Evolutionary conservation across 2,888 invertebrate species (phyloP), one percentile per base, ranked within the genome.

Genomic region (Pimpla rufipes): DNA sequence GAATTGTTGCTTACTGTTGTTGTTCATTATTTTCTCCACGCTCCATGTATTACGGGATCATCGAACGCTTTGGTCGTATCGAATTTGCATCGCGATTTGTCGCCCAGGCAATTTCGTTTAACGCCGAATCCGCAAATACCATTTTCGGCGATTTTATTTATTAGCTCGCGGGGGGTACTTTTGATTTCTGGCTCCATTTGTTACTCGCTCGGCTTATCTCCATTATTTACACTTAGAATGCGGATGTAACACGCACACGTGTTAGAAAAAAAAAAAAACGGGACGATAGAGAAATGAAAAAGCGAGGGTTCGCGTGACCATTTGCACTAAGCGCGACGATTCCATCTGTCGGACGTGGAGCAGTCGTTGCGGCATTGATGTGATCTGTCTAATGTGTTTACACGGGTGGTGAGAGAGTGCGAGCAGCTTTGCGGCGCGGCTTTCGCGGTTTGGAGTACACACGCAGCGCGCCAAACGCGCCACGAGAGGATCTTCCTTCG

Each of bases 371-470:
- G n/a, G 13, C 11, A 67, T 52, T 45, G 45, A 45, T 59, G 57
- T 21, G 21, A 35, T 52, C 21, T 8, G 21, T 21, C 21, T 21
- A 52, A 23, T 50, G 50, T 64, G 45, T 47, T 68, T 40, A 13
- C 45, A 62, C 55, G 64, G 57, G 70, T 11, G 64, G 29, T 5
- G 70, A 11, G 64, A 37, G 29, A 55, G 55, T 73, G 84, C 71
- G 29, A 42, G 42, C 59, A 5, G 83, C 73, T 79, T 81, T 80
- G 82, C 52, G 50, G 59, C 77, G 84, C 81, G 78, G 85, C 86
- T 86, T 81, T 83, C 77, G 77, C 74, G 79, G 68, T 76, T 78
- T 42, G 55, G 35, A 76, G 45, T 7, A 47, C 16, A 40, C 29
- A 21, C 23, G 59, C 67, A 29, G 3, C 2, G 29, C 2, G 29